phyloP scores from a whole-genome alignment of 64 coral and sea anemone genomes.

The Montipora capricornis region DNA sequence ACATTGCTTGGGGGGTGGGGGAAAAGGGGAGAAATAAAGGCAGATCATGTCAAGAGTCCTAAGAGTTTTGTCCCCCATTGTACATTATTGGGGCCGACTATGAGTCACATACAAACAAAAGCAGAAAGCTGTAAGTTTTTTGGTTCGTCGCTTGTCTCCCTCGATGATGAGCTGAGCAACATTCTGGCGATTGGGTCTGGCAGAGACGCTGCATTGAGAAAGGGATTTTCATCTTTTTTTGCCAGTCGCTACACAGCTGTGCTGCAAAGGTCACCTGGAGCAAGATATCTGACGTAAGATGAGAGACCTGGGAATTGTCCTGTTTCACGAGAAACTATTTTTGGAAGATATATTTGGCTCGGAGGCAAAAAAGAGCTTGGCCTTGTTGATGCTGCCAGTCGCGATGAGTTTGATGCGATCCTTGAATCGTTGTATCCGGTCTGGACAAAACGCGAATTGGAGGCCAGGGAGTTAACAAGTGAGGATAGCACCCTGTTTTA shows the following conservation, averaged over 20 bases:
- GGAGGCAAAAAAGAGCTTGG: constrained; percentile 1
- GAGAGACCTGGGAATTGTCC: not conserved
- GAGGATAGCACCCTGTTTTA: not conserved
- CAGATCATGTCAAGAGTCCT: too few relatives aligned
- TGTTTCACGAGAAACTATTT: not conserved
- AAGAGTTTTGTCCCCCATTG: too few relatives aligned
- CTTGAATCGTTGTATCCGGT: not conserved
- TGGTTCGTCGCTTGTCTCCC: too few relatives aligned
- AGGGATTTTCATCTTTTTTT: not conserved
- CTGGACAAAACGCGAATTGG: not conserved
- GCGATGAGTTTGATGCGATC: not conserved
- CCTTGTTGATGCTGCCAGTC: not conserved
- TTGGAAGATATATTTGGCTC: constrained; percentile 16
- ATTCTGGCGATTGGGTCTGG: too few relatives aligned
- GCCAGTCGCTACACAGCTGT: not conserved
- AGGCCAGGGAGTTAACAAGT: not conserved
- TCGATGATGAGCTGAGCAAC: too few relatives aligned
- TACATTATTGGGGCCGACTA: too few relatives aligned
- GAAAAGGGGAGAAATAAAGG: too few relatives aligned
- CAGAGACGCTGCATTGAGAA: too few relatives aligned
- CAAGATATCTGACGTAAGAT: constrained; percentile 4
- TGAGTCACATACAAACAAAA: too few relatives aligned
- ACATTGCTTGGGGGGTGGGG: too few relatives aligned
- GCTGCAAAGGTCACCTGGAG: constrained; percentile 19
- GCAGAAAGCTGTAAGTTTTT: too few relatives aligned